Base-by-base conservation (phyloP, 37 sponge, comb jelly and placozoan species). In the Diacarnus erythraeanus region DNA sequence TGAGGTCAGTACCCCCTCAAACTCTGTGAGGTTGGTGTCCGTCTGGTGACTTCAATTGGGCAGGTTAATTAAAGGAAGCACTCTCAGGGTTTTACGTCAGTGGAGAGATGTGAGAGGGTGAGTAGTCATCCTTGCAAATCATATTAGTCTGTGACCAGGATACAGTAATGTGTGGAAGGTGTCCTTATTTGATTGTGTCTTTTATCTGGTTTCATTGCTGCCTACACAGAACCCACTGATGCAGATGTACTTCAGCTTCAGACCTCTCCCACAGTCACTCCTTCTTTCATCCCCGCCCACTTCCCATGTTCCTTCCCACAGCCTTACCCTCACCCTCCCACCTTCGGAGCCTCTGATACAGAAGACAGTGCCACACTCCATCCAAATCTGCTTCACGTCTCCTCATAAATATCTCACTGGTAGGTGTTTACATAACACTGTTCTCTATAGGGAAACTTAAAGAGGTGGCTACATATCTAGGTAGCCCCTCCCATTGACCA, bases 181-280 rank as follows among this genome's bases (percentile, higher is more conserved):
- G n/a, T n/a, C n/a, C n/a, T n/a, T n/a, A n/a, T n/a, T n/a, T n/a
- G n/a, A n/a, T n/a, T n/a, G n/a, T n/a, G 54, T 3, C 42, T 15
- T 72, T 43, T 43, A 43, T 42, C 73, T 43, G 5, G 36, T 41
- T 42, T 72, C 33, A 30, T 39, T 37, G 38, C 18, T 63, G 6
- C 64, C 20, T 27, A 63, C 6, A 23, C 20, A 27, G 30, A 30
- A 27, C 30, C 18, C 43, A 1, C 65, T 64, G 40, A 60, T 33
- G 6, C 47, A 63, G 9, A 9, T 63, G 65, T 79, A 59, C 38
- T 82, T 77, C 65, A 56, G 76, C 34, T 88, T 87, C 35, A 54
- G 18, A 2, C 38, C 43, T 38, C 42, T 77, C 39, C 89, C 89
- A 27, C 34, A 59, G 0, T 39, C 74, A 22, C 72, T 38, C 38